Evolutionary conservation across 2,888 invertebrate species (phyloP).

Genomic region (Erebia palarica): DNA sequence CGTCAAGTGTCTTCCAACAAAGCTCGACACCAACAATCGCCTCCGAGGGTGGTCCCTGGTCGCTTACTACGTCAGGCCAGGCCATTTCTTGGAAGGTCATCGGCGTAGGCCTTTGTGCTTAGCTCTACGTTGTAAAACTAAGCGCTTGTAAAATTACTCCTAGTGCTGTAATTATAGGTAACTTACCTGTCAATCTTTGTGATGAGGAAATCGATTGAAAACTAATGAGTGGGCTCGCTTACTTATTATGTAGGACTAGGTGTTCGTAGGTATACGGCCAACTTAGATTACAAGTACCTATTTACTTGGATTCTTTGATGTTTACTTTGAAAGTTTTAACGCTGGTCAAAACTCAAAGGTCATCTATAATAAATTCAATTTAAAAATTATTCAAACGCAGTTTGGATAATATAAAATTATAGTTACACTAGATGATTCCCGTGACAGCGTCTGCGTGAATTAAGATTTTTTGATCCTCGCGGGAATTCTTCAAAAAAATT

Average conservation of each 20-base stretch:
- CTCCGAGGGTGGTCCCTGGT: conserved; percentile 76
- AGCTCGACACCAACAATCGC: conserved; percentile 64
- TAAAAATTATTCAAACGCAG: too few relatives aligned
- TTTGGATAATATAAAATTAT: too few relatives aligned
- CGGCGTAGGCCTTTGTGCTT: conserved; percentile 56
- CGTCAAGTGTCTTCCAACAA: conserved; percentile 48
- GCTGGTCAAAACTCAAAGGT: too few relatives aligned
- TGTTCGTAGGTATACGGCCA: not conserved
- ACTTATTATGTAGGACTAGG: not conserved
- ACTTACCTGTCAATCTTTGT: conserved; percentile 46
- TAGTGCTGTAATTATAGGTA: conserved; percentile 63
- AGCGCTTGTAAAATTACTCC: conserved; percentile 63
- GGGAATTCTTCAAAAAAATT: too few relatives aligned
- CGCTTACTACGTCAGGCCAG: conserved; percentile 52
- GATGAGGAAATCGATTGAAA: conserved; percentile 54
- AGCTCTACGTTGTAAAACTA: conserved; percentile 54
- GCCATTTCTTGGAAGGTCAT: conserved; percentile 75
- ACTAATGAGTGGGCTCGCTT: conserved; percentile 43
- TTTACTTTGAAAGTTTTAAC: too few relatives aligned
- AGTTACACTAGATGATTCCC: too few relatives aligned
- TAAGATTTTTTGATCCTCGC: too few relatives aligned
- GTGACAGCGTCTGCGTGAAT: too few relatives aligned
- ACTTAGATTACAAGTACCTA: too few relatives aligned
- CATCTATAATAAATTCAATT: too few relatives aligned
- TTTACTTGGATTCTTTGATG: too few relatives aligned